phyloP scores from a whole-genome alignment of 2,888 invertebrate genomes.

The Nemoura dubitans region DNA sequence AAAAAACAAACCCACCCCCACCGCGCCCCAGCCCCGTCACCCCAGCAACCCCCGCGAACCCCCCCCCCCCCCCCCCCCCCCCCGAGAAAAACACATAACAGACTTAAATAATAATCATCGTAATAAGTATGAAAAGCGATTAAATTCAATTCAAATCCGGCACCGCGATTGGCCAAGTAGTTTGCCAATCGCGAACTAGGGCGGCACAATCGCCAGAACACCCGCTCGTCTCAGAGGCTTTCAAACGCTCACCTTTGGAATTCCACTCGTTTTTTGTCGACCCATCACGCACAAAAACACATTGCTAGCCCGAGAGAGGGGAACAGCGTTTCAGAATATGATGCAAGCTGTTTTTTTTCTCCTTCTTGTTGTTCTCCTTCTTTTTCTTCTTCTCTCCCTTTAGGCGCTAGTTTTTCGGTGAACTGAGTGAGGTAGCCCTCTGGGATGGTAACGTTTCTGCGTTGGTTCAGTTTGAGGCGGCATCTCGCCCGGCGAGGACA shows the following conservation, averaged over 20 bases:
- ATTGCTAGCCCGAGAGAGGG: neutral
- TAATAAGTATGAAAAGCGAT: neutral
- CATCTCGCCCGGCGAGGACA: too few relatives aligned
- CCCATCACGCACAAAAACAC: neutral
- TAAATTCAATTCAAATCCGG: neutral
- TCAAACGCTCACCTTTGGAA: neutral
- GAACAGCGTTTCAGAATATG: conserved; percentile 15
- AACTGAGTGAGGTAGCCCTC: too few relatives aligned
- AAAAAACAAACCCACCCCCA: neutral
- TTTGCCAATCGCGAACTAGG: conserved; percentile 41
- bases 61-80: neutral
- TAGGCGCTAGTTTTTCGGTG: neutral
- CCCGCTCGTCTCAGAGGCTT: conserved; percentile 50
- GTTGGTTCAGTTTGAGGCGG: too few relatives aligned
- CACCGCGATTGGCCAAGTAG: neutral
- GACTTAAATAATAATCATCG: neutral
- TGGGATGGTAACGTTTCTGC: too few relatives aligned
- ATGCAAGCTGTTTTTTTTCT: conserved; percentile 17
- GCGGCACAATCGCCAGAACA: conserved; percentile 41
- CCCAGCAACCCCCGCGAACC: neutral
- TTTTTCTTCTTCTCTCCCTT: neutral
- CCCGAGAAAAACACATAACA: neutral
- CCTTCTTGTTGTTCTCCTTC: neutral
- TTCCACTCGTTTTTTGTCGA: conserved; percentile 10
- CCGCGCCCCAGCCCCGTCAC: neutral